phyloP scores from a whole-genome alignment of 2,888 invertebrate genomes.

The Eupithecia abbreviata region DNA sequence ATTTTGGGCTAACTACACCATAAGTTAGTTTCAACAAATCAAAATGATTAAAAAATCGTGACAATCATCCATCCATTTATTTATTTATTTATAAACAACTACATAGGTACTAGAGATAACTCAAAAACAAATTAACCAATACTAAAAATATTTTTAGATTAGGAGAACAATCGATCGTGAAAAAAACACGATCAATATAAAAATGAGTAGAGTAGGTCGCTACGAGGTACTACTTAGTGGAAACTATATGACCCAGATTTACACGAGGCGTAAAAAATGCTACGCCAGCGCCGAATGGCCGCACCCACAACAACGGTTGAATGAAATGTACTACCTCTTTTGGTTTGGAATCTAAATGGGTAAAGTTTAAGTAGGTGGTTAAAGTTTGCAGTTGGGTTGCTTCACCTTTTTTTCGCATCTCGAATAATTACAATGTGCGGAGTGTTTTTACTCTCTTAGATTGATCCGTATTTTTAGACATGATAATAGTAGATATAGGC shows the following conservation, averaged over 20 bases:
- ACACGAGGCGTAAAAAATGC: conserved; percentile 3
- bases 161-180: background rate
- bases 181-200: background rate
- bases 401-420: background rate
- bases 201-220: background rate
- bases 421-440: background rate
- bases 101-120: too few relatives aligned
- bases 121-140: too few relatives aligned
- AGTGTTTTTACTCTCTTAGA: background rate
- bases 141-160: too few relatives aligned
- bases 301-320: conserved; percentile 11
- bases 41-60: background rate
- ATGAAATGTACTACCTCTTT: conserved; percentile 13
- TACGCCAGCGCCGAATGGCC: background rate
- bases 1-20: too few relatives aligned
- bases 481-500: background rate
- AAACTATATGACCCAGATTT: conserved; percentile 7
- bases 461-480: background rate
- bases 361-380: conserved; percentile 12
- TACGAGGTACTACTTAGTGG: background rate
- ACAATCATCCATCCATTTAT: background rate
- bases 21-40: background rate
- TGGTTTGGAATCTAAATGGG: conserved; percentile 14
- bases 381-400: background rate
- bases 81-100: too few relatives aligned